These are phyloP conservation scores for Alauda arvensis DNA, from an alignment of 2,797 vertebrate genomes.

Conservation along the genomic window DNA sequence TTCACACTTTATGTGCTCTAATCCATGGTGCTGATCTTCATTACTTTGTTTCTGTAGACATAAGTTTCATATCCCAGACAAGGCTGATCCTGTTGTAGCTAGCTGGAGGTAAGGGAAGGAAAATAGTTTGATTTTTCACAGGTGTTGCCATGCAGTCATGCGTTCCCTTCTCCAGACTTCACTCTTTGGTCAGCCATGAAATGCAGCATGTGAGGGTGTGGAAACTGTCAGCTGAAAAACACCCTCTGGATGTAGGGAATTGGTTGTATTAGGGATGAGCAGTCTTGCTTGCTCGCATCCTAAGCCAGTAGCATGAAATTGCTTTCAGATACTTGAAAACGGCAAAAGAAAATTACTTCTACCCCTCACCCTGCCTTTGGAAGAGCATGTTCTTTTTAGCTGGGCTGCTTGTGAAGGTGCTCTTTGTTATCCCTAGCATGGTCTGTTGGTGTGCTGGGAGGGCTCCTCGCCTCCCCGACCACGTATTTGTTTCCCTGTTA, in stretches of 20 bases:
- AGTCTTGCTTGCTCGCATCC: neutral
- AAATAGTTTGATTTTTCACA: slow-evolving; percentile 3
- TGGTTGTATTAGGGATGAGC: neutral
- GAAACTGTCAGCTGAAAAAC: neutral
- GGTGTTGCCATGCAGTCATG: neutral
- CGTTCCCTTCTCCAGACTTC: slow-evolving; percentile 2
- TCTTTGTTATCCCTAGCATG: neutral
- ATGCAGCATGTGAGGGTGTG: neutral
- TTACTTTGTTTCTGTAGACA: neutral
- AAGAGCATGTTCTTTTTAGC: neutral
- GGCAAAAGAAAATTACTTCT: slow-evolving; percentile 19
- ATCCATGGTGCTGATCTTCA: neutral
- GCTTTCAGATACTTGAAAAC: neutral
- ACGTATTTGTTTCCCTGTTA: neutral
- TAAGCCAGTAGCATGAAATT: slow-evolving; percentile 12
- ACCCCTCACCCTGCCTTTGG: neutral
- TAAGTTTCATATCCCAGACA: neutral
- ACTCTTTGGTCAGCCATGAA: slow-evolving; percentile 9
- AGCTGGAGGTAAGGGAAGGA: neutral
- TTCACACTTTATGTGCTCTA: neutral
- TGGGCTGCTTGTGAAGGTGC: neutral
- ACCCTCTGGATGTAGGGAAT: neutral
- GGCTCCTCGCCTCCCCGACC: accelerated
- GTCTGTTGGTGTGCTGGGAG: neutral
- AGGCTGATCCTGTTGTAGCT: neutral